These are phyloP conservation scores for Patiria miniata DNA, from an alignment of 35 echinoderm and acorn worm species.

Conservation along the genomic window DNA sequence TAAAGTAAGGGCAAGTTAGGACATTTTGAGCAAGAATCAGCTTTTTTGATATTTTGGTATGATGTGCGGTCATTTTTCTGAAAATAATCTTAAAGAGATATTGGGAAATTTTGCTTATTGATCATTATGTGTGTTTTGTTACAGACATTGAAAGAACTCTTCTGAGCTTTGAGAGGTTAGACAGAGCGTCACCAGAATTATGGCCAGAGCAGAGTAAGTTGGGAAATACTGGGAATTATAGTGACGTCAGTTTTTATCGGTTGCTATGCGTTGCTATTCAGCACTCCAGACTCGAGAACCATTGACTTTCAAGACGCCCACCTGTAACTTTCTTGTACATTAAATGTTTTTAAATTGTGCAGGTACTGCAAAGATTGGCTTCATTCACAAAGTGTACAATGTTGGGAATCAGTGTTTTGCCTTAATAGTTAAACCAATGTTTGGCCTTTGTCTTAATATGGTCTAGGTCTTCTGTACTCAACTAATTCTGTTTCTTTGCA, in stretches of 20 bases:
- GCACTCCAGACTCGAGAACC: no score
- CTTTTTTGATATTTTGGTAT: no score
- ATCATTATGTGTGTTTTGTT: not conserved
- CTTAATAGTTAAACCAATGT: not conserved
- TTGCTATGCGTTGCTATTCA: no score
- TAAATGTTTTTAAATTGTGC: not conserved
- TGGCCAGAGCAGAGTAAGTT: conserved; percentile 99
- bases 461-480: no score
- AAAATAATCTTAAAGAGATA: no score
- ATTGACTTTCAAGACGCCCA: no score
- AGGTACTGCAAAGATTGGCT: not conserved
- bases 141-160: conserved; percentile 86
- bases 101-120: no score
- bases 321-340: not conserved
- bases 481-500: conserved; percentile 46
- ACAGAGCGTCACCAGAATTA: conserved; percentile 93
- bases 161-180: conserved; percentile 92
- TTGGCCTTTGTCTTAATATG: not conserved
- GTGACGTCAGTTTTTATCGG: not conserved
- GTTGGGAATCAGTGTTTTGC: not conserved
- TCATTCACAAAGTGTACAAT: not conserved
- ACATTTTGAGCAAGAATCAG: no score
- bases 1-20: no score
- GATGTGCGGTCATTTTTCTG: no score
- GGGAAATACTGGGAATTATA: not conserved